Conservation (phyloP, 2,113 vertebrate species). For the Mormyrus iriodes region DNA sequence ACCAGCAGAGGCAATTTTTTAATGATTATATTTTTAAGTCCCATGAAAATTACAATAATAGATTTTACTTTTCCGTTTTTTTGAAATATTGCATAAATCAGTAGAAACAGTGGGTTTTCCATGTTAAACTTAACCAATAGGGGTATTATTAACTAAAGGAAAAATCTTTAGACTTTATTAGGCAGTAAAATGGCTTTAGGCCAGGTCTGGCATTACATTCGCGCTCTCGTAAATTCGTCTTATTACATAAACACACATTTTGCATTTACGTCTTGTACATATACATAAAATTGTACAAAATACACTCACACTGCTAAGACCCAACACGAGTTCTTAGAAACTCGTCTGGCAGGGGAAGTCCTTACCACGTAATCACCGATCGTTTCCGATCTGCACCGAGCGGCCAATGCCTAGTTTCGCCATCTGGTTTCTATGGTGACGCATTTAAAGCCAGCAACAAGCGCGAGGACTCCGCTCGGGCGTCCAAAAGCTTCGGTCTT, state of each 20-base stretch:
- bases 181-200: not conserved
- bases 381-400: not conserved
- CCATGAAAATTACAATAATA: not conserved
- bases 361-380: not conserved
- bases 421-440: conserved; percentile 39
- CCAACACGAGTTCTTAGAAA: not conserved
- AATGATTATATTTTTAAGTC: not conserved
- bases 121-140: not conserved
- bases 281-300: not conserved
- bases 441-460: conserved; percentile 22
- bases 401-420: not conserved
- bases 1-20: not conserved
- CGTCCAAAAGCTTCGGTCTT: not conserved
- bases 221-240: not conserved
- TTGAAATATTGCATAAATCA: not conserved
- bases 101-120: not conserved
- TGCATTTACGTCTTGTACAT: not conserved
- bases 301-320: not conserved
- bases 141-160: not conserved
- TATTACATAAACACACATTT: not conserved
- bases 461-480: not conserved
- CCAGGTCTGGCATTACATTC: not conserved
- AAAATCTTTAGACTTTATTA: not conserved
- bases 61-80: not conserved
- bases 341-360: not conserved